phyloP scores from a whole-genome alignment of 2,113 vertebrate genomes.

The Tangachromis dhanisi region DNA sequence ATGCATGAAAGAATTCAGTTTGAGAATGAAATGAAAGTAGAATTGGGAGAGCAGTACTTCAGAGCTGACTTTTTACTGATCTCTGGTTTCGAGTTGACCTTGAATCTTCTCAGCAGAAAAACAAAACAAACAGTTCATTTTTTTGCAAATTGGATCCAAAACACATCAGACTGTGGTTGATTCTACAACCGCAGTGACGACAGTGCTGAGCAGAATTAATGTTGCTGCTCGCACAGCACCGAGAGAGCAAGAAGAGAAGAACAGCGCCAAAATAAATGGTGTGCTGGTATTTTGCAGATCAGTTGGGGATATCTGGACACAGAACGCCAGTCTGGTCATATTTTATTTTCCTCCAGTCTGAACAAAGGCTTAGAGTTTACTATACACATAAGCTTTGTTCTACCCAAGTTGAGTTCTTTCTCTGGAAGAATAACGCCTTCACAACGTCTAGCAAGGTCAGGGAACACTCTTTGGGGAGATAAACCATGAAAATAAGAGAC shows the following conservation, averaged over 20 bases:
- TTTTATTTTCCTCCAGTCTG: background rate
- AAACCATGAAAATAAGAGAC: background rate
- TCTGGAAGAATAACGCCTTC: background rate
- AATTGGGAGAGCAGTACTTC: rapidly evolving
- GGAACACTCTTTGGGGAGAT: background rate
- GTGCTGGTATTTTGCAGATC: background rate
- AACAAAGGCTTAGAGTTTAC: background rate
- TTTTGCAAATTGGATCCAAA: background rate
- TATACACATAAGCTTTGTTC: background rate
- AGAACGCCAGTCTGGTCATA: background rate
- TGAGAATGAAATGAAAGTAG: background rate
- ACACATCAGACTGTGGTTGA: background rate
- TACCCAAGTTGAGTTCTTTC: background rate
- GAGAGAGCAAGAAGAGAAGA: background rate
- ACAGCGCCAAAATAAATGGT: background rate
- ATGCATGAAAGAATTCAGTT: background rate
- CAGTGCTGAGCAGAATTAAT: background rate
- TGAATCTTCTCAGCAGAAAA: background rate
- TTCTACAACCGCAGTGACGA: background rate
- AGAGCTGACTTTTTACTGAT: background rate
- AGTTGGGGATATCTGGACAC: background rate
- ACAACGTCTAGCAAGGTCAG: background rate
- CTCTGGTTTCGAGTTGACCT: background rate
- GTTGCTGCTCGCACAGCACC: background rate
- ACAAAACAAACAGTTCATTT: background rate